Evolutionary conservation across 2,113 vertebrate genomes (phyloP).

Genomic region (Pseudolaguvia tuberculata): DNA sequence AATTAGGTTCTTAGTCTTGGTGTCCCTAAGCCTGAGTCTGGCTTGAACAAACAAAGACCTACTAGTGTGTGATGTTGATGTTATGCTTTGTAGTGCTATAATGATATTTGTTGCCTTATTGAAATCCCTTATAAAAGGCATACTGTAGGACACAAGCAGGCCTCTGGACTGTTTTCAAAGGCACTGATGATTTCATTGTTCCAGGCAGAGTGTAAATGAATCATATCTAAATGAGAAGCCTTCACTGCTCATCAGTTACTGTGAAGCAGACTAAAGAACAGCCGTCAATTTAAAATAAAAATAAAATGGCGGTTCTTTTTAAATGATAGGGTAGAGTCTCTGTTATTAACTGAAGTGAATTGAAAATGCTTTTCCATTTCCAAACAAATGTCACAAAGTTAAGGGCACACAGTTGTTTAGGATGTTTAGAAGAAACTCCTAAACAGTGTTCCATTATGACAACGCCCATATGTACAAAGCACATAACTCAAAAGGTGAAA

Average conservation of each 20-base stretch:
- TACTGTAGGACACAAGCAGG: slow-evolving; percentile 26
- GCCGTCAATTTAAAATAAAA: neutral
- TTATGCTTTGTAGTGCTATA: neutral
- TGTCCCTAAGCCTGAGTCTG: neutral
- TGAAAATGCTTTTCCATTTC: neutral
- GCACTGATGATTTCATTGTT: slow-evolving; percentile 30
- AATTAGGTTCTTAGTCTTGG: neutral
- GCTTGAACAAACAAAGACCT: neutral
- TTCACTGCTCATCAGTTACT: neutral
- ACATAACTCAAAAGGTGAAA: no score
- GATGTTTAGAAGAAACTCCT: no score
- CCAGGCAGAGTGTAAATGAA: slow-evolving; percentile 46
- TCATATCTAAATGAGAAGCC: slow-evolving; percentile 48
- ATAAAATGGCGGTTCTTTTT: neutral
- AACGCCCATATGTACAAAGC: no score
- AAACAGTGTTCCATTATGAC: no score
- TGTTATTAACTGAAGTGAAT: neutral
- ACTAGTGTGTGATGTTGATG: neutral
- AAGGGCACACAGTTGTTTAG: no score
- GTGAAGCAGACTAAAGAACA: neutral
- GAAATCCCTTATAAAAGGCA: slow-evolving; percentile 3
- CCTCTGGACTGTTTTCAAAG: slow-evolving; percentile 33
- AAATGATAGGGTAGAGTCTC: neutral
- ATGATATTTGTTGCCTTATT: slow-evolving; percentile 11
- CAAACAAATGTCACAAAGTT: no score